Conservation (phyloP, 2,888 invertebrate species). For the Spicauda simplicius region DNA sequence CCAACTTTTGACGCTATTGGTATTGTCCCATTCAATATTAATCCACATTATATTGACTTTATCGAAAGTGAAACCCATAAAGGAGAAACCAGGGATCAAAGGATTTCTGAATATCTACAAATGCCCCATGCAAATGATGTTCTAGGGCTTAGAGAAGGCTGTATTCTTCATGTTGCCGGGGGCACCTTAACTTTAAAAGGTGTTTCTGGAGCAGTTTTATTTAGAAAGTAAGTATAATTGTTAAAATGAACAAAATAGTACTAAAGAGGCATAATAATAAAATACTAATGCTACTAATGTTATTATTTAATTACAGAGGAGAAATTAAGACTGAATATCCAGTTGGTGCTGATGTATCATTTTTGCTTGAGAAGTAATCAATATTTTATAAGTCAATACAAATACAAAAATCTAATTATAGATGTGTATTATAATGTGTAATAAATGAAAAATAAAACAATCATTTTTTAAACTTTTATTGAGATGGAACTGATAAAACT, state of each 20-base stretch:
- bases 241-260: neutral
- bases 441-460: too few species aligned
- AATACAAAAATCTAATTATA: too few species aligned
- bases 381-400: too few species aligned
- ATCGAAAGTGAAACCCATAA: constrained; percentile 87
- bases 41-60: constrained; percentile 92
- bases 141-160: constrained; percentile 90
- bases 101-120: constrained; percentile 88
- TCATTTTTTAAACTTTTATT: neutral
- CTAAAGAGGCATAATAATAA: too few species aligned
- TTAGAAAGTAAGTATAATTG: constrained; percentile 82
- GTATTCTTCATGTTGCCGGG: constrained; percentile 86
- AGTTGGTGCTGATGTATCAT: constrained; percentile 86
- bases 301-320: constrained; percentile 72
- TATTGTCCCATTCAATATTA: constrained; percentile 93
- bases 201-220: constrained; percentile 86
- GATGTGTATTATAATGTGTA: neutral
- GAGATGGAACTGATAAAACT: neutral
- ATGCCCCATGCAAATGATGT: constrained; percentile 85
- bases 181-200: constrained; percentile 86
- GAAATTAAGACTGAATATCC: constrained; percentile 79
- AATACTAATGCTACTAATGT: neutral
- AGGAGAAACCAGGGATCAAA: constrained; percentile 91
- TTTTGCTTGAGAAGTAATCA: constrained; percentile 51
- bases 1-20: constrained; percentile 89